Base-by-base conservation (phyloP, 1,140 invertebrate species). In the Orchestia grillus region DNA sequence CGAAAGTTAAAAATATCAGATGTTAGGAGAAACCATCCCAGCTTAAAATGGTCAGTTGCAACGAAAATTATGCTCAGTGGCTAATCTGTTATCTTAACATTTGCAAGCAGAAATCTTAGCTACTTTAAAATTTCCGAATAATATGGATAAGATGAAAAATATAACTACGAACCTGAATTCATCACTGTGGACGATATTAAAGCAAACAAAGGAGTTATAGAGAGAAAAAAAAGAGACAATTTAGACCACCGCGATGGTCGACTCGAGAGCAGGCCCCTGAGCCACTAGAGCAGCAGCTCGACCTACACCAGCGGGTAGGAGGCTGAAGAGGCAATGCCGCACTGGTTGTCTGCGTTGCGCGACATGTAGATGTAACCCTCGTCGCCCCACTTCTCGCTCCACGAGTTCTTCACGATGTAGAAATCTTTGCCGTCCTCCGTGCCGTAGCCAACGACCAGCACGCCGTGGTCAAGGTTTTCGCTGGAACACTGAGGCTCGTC, bases 401-500 rank as follows among this genome's bases (percentile, higher is more conserved):
- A 97, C 94, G 97, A 97, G 97, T 98, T 98, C 97, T 98, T 98
- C 57, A 98, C 97, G 47, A 98, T 97, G 98, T 98, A 98, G 97
- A 98, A 98, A 88, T 97, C 97, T 87, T 97, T 96, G 23, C 97
- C 97, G 87, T 97, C 95, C 15, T 97, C 96, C 0, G 96, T 96
- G n/a, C 97, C 97, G 96, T 97, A 97, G 4, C 97, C 97, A 44
- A 97, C 97, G 36, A 97, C 97, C 77, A 97, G 95, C 36, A 97
- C 97, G 87, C 97, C 97, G 96, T 97, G 97, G 96, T 97, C 99
- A 40, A 99, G 97, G 94, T 98, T 97, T n/a, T 97, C 97, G 8
- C 98, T 97, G 97, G 98, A 97, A 98, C 99, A 99, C 16, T 98
- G 97, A 1, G 97, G 97, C 92, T 98, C 98, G 96, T 98, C 97